Evolutionary conservation across 2,113 vertebrate genomes (phyloP), one percentile per base, ranked within the genome.

Genomic region (Hiodon tergisus): DNA sequence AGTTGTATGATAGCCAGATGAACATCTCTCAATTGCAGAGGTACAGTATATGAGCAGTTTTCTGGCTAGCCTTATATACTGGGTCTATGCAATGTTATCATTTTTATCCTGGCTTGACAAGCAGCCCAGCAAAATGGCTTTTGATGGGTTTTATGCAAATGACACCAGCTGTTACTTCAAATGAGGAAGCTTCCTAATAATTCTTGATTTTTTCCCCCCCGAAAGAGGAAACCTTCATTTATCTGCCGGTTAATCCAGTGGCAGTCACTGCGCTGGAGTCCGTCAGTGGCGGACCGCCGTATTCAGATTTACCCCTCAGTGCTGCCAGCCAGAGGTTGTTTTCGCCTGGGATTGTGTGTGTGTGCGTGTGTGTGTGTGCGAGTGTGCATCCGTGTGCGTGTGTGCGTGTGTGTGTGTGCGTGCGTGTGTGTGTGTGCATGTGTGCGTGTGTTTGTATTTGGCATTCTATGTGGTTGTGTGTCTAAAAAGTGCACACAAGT

Each of bases 61-160:
- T 16, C 62, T 55, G 69, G 61, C 58, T 59, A 58, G 76, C 57
- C 76, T 81, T 81, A 71, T 69, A 78, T 68, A 59, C 48, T 47
- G 58, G 76, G 66, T 11, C 76, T 79, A 74, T 78, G 68, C 75
- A 75, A 78, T 69, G 67, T 69, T 55, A 4, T 77, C 31, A 16
- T 78, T 81, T 79, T 83, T 79, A 73, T 79, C 80, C 47, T 54
- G 76, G 51, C 61, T 80, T 84, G 82, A 84, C 84, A 84, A 79
- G 78, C 76, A 80, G 78, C 79, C 74, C 59, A 16, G 59, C 67
- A 82, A 83, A 82, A 78, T 81, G 72, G 76, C 69, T 78, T 83
- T 75, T 83, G 78, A 85, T 80, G 82, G 76, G 77, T 82, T 80
- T 82, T 83, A 85, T 85, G 84, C 79, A 85, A 85, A 85, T 85